Conservation (phyloP, 2,113 vertebrate genomes). For the Limanda limanda region DNA sequence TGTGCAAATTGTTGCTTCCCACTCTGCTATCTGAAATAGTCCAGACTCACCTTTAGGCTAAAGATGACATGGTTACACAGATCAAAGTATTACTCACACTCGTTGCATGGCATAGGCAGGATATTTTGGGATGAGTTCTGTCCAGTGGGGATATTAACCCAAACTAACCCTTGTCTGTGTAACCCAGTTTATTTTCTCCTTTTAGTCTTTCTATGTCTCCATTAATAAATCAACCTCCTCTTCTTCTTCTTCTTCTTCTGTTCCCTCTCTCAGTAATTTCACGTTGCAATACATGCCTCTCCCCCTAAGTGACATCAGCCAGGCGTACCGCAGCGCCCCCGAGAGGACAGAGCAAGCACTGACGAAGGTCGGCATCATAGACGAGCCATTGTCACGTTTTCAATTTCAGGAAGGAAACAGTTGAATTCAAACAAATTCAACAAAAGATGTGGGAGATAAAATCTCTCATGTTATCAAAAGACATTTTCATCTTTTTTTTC, state of each 20-base stretch:
- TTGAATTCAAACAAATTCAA: neutral
- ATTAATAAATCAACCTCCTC: constrained; percentile 28
- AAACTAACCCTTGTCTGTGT: constrained; percentile 51
- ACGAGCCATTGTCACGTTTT: neutral
- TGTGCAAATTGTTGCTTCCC: constrained; percentile 55
- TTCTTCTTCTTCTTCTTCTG: constrained; percentile 27
- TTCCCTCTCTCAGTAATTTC: constrained; percentile 85
- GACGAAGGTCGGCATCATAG: constrained; percentile 84
- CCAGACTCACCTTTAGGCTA: constrained; percentile 55
- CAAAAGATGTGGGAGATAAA: neutral
- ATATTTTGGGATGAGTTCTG: constrained; percentile 59
- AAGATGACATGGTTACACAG: constrained; percentile 61
- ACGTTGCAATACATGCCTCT: constrained; percentile 94
- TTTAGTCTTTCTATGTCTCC: constrained; percentile 20
- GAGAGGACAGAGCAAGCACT: constrained; percentile 91
- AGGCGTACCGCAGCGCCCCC: constrained; percentile 89
- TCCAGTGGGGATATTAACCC: constrained; percentile 62
- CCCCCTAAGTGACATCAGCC: constrained; percentile 91
- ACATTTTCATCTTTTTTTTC: neutral
- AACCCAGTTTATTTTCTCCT: constrained; percentile 36
- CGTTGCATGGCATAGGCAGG: constrained; percentile 8
- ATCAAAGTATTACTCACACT: constrained; percentile 67
- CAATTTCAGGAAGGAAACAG: neutral
- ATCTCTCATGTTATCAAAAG: neutral
- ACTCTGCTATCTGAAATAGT: constrained; percentile 59